Percentiles rank a stretch among this genome's conserved stretches.
Evolutionary conservation across 2,888 invertebrate genomes (phyloP).

Genomic region (Tetragonula carbonaria): DNA sequence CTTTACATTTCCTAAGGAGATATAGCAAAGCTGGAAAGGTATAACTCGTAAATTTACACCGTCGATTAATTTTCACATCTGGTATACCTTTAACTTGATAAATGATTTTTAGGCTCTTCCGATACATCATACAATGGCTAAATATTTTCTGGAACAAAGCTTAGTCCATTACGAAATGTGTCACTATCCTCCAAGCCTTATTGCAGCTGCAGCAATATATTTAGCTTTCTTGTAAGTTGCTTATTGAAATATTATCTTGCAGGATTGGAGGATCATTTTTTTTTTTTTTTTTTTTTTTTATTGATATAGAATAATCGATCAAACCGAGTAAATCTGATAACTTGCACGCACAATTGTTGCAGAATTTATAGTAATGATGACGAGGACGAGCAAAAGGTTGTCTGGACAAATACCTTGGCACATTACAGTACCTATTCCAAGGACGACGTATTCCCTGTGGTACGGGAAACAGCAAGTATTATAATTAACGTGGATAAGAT

Average conservation of each 20-base stretch:
- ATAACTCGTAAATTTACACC: not conserved
- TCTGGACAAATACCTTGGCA: conserved; percentile 91
- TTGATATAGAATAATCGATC: not conserved
- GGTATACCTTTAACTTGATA: not conserved
- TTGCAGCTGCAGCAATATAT: conserved; percentile 93
- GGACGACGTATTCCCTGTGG: conserved; percentile 88
- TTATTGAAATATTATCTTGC: not conserved
- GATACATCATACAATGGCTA: conserved; percentile 91
- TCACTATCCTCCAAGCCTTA: conserved; percentile 91
- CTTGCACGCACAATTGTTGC: not conserved
- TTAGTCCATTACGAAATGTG: conserved; percentile 92
- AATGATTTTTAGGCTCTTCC: conserved; percentile 85
- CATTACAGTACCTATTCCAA: conserved; percentile 92
- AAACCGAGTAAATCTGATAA: not conserved
- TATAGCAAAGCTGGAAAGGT: conserved; percentile 86
- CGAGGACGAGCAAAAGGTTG: conserved; percentile 81
- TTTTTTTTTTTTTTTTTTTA: not conserved
- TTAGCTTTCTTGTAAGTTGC: conserved; percentile 87
- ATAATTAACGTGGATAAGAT: conserved; percentile 89
- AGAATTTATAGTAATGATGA: conserved; percentile 80
- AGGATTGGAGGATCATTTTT: not conserved
- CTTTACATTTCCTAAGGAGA: conserved; percentile 95
- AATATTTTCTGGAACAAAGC: conserved; percentile 95
- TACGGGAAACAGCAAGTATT: conserved; percentile 89
- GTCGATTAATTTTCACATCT: not conserved